Evolutionary conservation across 2,797 vertebrate genomes (phyloP).

Genomic region (Salmo trutta): DNA sequence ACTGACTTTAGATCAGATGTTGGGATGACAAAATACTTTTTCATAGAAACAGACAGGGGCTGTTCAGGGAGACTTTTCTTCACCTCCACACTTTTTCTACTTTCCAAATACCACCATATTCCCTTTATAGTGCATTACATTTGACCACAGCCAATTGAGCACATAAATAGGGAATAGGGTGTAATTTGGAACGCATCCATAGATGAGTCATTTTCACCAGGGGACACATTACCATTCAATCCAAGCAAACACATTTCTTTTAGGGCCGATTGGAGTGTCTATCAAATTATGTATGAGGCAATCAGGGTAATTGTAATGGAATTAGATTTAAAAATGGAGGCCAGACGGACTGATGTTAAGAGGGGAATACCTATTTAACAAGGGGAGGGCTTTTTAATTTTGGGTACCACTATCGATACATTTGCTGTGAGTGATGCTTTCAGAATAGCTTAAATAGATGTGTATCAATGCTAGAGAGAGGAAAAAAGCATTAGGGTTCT

Average conservation of each 20-base stretch:
- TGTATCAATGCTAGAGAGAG: neutral
- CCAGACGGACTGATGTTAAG: neutral
- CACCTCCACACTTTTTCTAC: neutral
- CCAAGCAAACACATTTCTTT: conserved; percentile 18
- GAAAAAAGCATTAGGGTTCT: too few species aligned
- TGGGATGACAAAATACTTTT: conserved; percentile 6
- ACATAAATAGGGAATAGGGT: neutral
- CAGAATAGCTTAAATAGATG: neutral
- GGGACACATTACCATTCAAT: neutral
- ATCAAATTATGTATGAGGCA: conserved; percentile 29
- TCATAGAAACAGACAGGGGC: neutral
- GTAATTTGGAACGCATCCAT: neutral
- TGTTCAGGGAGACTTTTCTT: conserved; percentile 10
- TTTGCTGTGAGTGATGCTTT: neutral
- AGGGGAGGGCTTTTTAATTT: neutral
- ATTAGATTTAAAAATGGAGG: conserved; percentile 21
- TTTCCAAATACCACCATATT: neutral
- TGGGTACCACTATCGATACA: neutral
- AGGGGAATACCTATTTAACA: neutral
- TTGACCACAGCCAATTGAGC: neutral
- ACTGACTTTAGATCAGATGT: conserved; percentile 8
- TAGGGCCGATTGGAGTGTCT: conserved; percentile 22
- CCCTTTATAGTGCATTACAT: neutral
- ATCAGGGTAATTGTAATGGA: conserved; percentile 33
- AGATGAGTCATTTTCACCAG: neutral